Evolutionary conservation across 1,140 invertebrate genomes (phyloP), one percentile per base, ranked within the genome.

Genomic region (Calephelis nemesis): DNA sequence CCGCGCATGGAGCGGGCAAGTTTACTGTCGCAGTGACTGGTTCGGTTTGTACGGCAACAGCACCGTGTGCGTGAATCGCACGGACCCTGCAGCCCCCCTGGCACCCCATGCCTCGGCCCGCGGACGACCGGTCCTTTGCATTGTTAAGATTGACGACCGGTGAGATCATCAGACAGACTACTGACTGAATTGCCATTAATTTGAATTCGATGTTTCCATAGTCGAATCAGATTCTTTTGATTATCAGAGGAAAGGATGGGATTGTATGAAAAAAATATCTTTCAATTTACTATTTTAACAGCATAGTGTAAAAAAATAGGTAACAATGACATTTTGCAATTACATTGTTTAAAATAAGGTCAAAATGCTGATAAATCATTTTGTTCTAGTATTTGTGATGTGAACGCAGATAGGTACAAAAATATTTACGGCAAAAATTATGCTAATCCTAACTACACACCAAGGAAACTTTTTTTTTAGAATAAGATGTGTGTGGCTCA

Each of bases 81-180:
- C 76, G 74, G 82, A 82, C 85, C 84, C 85, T 82, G 83, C 83
- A 75, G 71, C 63, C 69, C 63, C 62, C 65, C 72, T 48, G 58
- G 8, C 58, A 75, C 78, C 86, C 75, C 84, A 70, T 58, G 15
- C 77, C 81, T 63, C 84, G 65, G 78, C 67, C 81, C 77, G 69
- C 85, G 47, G 67, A 40, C 74, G 76, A 88, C 88, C 83, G 83
- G 88, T 86, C 87, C 84, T 84, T 83, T 86, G 86, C 87, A 88
- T 91, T 89, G 88, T 87, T 87, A 88, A 88, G 83, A 90, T 88
- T 90, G 87, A 88, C 82, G 78, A 84, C 76, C 81, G 83, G 77
- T 91, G 88, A 89, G 84, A 88, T 91, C 88, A 91, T 87, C 85
- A 76, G 67, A 78, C 71, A 73, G 79, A 78, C 77, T 70, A 69